A percentile compares a stretch with the other conserved stretches of the same genome.
These are phyloP conservation scores for Hydrozoanthus tunicans DNA, from an alignment of 64 coral and sea anemone species.

Conservation along the genomic window DNA sequence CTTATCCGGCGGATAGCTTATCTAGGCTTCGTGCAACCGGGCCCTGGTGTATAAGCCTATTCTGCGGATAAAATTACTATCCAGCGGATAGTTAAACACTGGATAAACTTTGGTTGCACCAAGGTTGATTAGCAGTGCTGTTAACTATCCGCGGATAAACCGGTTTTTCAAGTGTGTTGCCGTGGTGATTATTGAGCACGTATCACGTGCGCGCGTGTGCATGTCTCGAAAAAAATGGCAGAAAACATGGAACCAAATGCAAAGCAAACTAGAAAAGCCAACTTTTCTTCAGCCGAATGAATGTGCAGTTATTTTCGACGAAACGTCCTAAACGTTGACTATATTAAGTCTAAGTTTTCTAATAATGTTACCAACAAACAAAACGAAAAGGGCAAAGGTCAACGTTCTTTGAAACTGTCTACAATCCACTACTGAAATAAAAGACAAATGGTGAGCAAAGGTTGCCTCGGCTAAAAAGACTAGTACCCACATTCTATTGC, in stretches of 20 bases:
- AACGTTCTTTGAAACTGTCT: slow-evolving; percentile 42
- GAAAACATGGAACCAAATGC: slow-evolving; percentile 9
- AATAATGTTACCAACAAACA: slow-evolving; percentile 15
- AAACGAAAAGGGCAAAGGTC: slow-evolving; percentile 43
- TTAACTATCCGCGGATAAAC: neutral
- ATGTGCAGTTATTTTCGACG: slow-evolving; percentile 15
- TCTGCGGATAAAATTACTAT: neutral
- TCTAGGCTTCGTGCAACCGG: too few relatives aligned
- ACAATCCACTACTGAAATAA: slow-evolving; percentile 24
- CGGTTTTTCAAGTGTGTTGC: slow-evolving; percentile 9
- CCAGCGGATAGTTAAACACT: neutral
- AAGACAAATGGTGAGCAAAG: slow-evolving; percentile 52
- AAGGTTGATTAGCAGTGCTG: neutral
- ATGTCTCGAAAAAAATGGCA: neutral
- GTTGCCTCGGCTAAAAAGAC: slow-evolving; percentile 26
- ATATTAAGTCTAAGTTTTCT: neutral
- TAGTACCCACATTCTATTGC: neutral
- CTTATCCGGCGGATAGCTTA: too few relatives aligned
- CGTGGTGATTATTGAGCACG: slow-evolving; percentile 3
- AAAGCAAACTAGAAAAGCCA: neutral
- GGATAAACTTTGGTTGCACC: neutral
- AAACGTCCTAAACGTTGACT: neutral
- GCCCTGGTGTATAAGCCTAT: neutral
- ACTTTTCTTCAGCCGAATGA: slow-evolving; percentile 11
- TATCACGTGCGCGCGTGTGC: neutral